Evolutionary conservation across 2,888 invertebrate species (phyloP).

Genomic region (Ectropis crepuscularia): DNA sequence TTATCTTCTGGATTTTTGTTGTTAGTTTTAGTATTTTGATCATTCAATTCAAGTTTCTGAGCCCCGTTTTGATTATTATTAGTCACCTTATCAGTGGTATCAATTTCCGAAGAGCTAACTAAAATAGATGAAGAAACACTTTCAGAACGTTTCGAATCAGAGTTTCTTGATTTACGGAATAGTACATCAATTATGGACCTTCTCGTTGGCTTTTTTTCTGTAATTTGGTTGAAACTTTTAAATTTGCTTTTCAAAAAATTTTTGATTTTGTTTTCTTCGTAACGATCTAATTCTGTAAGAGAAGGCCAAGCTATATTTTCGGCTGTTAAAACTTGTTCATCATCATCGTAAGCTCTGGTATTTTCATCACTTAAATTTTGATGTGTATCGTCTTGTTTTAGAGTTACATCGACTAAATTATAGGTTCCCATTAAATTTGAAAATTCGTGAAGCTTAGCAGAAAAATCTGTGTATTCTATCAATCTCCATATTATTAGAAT

Average conservation of each 20-base stretch:
- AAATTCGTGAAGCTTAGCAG: slow-evolving; percentile 70
- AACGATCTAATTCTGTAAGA: slow-evolving; percentile 50
- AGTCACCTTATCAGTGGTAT: too few species aligned
- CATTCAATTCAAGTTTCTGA: not conserved
- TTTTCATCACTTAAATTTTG: not conserved
- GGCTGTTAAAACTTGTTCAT: slow-evolving; percentile 37
- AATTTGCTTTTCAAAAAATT: slow-evolving; percentile 49
- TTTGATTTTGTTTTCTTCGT: slow-evolving; percentile 50
- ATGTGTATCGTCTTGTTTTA: not conserved
- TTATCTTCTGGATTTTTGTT: not conserved
- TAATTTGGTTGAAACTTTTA: slow-evolving; percentile 25
- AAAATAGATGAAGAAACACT: not conserved
- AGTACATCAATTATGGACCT: slow-evolving; percentile 10
- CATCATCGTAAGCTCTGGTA: slow-evolving; percentile 14
- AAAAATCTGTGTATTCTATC: slow-evolving; percentile 63
- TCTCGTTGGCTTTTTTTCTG: slow-evolving; percentile 6
- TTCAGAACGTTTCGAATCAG: not conserved
- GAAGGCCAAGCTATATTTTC: slow-evolving; percentile 57
- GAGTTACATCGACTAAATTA: slow-evolving; percentile 59
- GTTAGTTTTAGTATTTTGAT: not conserved
- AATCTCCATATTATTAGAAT: slow-evolving; percentile 60
- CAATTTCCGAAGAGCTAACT: not conserved
- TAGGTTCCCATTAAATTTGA: slow-evolving; percentile 67
- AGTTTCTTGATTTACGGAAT: not conserved
- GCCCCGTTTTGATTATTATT: not conserved